These are phyloP conservation scores for Drosophila multiciliata DNA, from an alignment of 2,888 invertebrate genomes.

Conservation along the genomic window DNA sequence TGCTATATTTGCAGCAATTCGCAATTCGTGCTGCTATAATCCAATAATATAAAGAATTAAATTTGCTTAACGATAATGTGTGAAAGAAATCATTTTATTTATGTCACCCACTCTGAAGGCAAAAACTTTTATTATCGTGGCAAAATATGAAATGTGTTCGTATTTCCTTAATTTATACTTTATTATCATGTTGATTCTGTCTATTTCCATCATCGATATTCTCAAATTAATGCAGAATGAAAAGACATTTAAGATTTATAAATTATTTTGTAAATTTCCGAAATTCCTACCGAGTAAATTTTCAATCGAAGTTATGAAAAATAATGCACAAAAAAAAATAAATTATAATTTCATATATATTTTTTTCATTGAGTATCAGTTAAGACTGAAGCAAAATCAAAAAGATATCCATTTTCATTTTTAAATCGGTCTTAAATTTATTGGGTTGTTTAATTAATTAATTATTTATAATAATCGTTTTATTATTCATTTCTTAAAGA, in stretches of 20 bases:
- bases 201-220: not conserved
- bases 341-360: too few relatives aligned
- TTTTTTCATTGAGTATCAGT: too few relatives aligned
- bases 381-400: not conserved
- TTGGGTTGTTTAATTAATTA: not conserved
- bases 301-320: too few relatives aligned
- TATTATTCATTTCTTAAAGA: too few relatives aligned
- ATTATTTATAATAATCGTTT: not conserved
- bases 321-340: too few relatives aligned
- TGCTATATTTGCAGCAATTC: not conserved
- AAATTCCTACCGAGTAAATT: not conserved
- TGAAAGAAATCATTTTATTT: not conserved
- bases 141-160: not conserved
- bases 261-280: not conserved
- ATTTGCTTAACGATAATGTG: not conserved
- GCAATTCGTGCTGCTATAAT: not conserved
- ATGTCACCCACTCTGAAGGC: too few relatives aligned
- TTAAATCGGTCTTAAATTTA: not conserved
- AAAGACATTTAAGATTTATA: not conserved
- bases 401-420: not conserved
- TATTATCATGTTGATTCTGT: not conserved
- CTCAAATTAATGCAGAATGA: too few relatives aligned
- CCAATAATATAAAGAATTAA: not conserved
- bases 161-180: not conserved
- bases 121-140: not conserved